Evolutionary conservation across 1,140 invertebrate species (phyloP), one percentile per base, ranked within the genome.

Genomic region (Xylocopa sonorina): DNA sequence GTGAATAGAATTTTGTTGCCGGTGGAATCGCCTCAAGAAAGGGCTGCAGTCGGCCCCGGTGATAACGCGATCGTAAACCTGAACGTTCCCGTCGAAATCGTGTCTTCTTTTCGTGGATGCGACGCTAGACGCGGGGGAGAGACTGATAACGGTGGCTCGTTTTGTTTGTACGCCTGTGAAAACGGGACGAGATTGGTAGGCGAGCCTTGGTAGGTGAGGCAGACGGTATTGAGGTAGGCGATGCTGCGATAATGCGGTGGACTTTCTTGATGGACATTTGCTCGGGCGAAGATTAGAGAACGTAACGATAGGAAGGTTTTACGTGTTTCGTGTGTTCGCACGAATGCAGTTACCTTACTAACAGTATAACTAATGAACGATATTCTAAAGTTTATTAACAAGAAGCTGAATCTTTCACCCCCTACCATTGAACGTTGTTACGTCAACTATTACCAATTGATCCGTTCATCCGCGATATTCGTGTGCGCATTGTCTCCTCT

Each of bases 1-100:
- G 41, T 60, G 24, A 50, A 71, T 77, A 60, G 55, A 50, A 77
- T 71, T 58, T 48, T 57, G 32, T 50, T 29, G 41, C 55, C 32
- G 41, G 53, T 27, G 21, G 34, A 71, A 69, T 41, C 66, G n/a
- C 48, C 21, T 55, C 21, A 12, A 53, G 32, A 43, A 29, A 6
- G 32, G 34, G 27, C 16, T 32, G 43, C 64, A 16, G 32, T 48
- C 48, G 34, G 24, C 14, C 7, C 16, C 9, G 41, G 14, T 34
- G 74, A 69, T 77, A 71, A 77, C 32, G 21, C 57, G 29, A 0
- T 16, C 7, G n/a, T 57, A 7, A n/a, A 32, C 51, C 7, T 18
- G 32, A n/a, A 55, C n/a, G 32, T 53, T 27, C 24, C 41, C 43
- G 32, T 2, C 29, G 3, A 43, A n/a, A 38, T 46, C 34, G 18